Percentiles rank a stretch among this genome's conserved stretches.
Evolutionary conservation across 2,888 invertebrate genomes (phyloP).

Genomic region (Punctoribates punctum): DNA sequence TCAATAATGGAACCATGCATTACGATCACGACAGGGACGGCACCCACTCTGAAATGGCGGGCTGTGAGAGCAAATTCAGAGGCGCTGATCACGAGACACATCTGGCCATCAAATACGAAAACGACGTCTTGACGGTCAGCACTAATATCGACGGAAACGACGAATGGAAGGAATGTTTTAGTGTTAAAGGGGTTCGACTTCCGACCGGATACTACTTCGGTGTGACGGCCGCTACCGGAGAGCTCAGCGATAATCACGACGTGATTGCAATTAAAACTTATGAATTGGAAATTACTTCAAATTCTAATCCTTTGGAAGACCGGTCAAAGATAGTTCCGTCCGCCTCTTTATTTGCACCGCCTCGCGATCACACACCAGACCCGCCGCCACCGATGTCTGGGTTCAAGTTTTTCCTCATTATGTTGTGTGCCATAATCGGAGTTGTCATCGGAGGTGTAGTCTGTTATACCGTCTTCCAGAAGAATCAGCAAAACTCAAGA

Average conservation of each 20-base stretch:
- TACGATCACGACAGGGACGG: slow-evolving; percentile 99
- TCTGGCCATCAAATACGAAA: slow-evolving; percentile 83
- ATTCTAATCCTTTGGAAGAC: slow-evolving; percentile 61
- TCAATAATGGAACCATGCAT: slow-evolving; percentile 88
- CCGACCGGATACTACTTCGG: slow-evolving; percentile 96
- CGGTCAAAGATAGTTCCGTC: slow-evolving; percentile 80
- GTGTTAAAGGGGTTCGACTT: slow-evolving; percentile 78
- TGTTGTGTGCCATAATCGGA: slow-evolving; percentile 76
- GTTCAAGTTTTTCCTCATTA: slow-evolving; percentile 80
- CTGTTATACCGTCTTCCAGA: slow-evolving; percentile 88
- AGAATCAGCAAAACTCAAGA: slow-evolving; percentile 78
- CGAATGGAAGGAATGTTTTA: slow-evolving; percentile 89
- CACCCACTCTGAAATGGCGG: slow-evolving; percentile 92
- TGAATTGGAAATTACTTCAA: slow-evolving; percentile 72
- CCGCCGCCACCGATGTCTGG: slow-evolving; percentile 78
- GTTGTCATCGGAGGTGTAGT: slow-evolving; percentile 77
- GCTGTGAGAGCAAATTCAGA: slow-evolving; percentile 93
- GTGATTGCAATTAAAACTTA: slow-evolving; percentile 84
- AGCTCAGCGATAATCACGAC: slow-evolving; percentile 91
- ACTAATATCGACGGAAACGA: slow-evolving; percentile 87
- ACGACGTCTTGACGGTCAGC: slow-evolving; percentile 68
- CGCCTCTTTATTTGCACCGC: slow-evolving; percentile 82
- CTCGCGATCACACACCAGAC: slow-evolving; percentile 79
- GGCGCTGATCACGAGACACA: slow-evolving; percentile 86
- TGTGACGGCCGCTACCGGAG: slow-evolving; percentile 91